Percentiles rank a stretch among this genome's conserved stretches.
Evolutionary conservation across 2,113 vertebrate species (phyloP).

Genomic region (human (Homo sapiens)): DNA sequence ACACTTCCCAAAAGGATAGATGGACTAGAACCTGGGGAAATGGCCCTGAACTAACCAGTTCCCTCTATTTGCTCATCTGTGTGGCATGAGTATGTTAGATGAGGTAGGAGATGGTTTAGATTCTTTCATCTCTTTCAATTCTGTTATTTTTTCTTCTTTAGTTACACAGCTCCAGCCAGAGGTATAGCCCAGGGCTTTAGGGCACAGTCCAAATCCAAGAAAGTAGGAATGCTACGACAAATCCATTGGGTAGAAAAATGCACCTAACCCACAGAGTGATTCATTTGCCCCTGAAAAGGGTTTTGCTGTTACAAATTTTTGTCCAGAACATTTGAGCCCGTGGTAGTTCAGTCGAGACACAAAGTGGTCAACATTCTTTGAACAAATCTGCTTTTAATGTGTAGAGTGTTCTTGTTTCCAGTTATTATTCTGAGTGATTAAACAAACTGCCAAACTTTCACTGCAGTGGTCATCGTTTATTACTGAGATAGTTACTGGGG

Average conservation of each 20-base stretch:
- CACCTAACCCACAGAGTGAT: conserved; percentile 2
- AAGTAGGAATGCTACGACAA: background rate
- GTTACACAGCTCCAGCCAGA: background rate
- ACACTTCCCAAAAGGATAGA: conserved; percentile 1
- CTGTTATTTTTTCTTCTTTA: background rate
- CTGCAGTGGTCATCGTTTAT: conserved; percentile 50
- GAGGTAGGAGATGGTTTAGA: background rate
- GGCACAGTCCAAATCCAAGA: background rate
- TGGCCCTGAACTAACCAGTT: background rate
- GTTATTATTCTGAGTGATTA: conserved; percentile 70
- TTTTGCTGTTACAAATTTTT: conserved; percentile 42
- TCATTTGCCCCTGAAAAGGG: conserved; percentile 12
- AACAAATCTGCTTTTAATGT: conserved; percentile 72
- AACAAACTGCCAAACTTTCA: conserved; percentile 52
- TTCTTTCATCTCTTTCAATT: background rate
- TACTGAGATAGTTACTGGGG: conserved; percentile 70
- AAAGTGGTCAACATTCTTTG: conserved; percentile 55
- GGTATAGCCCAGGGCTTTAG: background rate
- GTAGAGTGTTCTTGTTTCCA: conserved; percentile 62
- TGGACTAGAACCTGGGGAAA: background rate
- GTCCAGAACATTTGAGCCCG: conserved; percentile 50
- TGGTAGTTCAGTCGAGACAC: conserved; percentile 66
- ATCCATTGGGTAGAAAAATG: conserved; percentile 34
- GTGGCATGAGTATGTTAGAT: background rate
- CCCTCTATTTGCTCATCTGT: background rate